phyloP scores from a whole-genome alignment of 2,113 vertebrate species.

The Solea solea region DNA sequence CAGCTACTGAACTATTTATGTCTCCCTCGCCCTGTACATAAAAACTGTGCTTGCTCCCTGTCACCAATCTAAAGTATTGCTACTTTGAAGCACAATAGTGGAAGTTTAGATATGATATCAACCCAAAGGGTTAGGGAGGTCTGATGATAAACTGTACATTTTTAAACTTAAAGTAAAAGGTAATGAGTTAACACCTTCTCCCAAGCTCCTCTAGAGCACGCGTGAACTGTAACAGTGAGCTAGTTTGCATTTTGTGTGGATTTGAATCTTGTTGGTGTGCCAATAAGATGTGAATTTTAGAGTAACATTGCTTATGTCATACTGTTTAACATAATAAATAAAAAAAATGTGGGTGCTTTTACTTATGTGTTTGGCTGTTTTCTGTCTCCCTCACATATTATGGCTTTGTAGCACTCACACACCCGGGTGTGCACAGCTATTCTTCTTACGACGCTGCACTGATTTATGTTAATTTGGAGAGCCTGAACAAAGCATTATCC shows the following conservation, averaged over 20 bases:
- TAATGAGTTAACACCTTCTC: conserved; percentile 9
- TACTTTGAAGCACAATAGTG: conserved; percentile 62
- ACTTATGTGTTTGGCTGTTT: neutral
- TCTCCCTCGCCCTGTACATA: conserved; percentile 24
- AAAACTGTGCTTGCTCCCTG: conserved; percentile 33
- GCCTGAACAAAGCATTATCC: too few species aligned
- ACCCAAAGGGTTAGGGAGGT: conserved; percentile 50
- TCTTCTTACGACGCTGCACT: too few species aligned
- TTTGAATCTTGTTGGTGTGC: conserved; percentile 68
- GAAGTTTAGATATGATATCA: conserved; percentile 33
- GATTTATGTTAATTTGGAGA: too few species aligned
- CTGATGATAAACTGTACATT: conserved; percentile 62
- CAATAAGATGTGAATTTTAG: conserved; percentile 60
- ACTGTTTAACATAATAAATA: conserved; percentile 60
- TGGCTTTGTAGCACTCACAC: too few species aligned
- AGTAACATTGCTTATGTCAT: conserved; percentile 51
- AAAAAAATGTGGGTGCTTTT: conserved; percentile 54
- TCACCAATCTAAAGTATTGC: conserved; percentile 54
- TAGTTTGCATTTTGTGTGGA: conserved; percentile 61
- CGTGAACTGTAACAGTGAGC: conserved; percentile 58
- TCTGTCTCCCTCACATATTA: too few species aligned
- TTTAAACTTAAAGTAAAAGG: conserved; percentile 18
- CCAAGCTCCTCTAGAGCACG: conserved; percentile 34
- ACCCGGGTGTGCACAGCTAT: too few species aligned
- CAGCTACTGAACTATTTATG: conserved; percentile 18